phyloP scores from a whole-genome alignment of 2,888 invertebrate species.

The Drosophila cyrtoloma region DNA sequence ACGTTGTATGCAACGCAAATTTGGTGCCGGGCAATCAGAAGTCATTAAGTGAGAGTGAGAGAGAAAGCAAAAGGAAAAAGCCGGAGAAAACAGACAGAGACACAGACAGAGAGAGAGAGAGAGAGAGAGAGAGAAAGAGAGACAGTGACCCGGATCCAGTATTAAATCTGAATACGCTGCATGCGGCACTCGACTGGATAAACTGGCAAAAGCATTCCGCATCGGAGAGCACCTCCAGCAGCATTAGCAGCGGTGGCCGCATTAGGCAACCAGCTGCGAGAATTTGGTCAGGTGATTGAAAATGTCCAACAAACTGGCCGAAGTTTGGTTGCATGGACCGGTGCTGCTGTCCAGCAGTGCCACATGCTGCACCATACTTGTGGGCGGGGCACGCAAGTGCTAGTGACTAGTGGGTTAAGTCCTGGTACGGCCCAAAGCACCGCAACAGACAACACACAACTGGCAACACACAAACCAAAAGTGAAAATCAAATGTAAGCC shows the following conservation, averaged over 20 bases:
- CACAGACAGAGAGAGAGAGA: background rate
- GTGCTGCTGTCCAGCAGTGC: background rate
- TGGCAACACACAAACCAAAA: background rate
- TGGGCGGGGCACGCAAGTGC: background rate
- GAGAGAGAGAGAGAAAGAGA: background rate
- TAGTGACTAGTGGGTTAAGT: background rate
- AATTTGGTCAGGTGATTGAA: background rate
- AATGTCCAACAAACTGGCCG: background rate
- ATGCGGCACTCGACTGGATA: slow-evolving; percentile 49
- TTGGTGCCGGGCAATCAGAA: slow-evolving; percentile 28
- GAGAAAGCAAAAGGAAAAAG: background rate
- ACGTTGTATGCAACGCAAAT: slow-evolving; percentile 51
- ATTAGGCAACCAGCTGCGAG: background rate
- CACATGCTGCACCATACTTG: background rate
- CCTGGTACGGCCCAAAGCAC: background rate
- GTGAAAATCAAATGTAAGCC: background rate
- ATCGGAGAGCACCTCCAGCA: slow-evolving; percentile 2
- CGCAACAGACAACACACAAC: background rate
- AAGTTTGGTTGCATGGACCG: background rate
- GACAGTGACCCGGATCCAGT: background rate
- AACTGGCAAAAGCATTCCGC: slow-evolving; percentile 28
- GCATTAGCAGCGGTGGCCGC: background rate
- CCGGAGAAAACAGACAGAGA: background rate
- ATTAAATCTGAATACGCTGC: slow-evolving; percentile 65
- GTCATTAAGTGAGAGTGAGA: background rate